Evolutionary conservation across 2,888 invertebrate species (phyloP), one percentile per base, ranked within the genome.

Genomic region (Papilio elwesi): DNA sequence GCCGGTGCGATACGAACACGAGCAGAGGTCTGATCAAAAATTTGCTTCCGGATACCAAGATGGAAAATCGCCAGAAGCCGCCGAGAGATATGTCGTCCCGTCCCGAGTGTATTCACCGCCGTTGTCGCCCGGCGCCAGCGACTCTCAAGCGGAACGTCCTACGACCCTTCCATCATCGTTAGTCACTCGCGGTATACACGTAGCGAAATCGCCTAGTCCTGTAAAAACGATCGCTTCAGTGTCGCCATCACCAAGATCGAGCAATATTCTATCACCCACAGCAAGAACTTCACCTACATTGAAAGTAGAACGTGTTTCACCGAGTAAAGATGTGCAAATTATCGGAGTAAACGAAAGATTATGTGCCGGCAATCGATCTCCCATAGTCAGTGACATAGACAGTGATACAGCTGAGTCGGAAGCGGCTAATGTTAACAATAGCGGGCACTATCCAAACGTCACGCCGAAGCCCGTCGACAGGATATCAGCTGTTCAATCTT

Each of bases 91-190:
- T 82, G 87, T 87, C 73, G 87, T 92, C 71, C 91, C 91, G 36
- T 92, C 92, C 64, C 87, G 94, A 79, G 91, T 92, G 67, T 93
- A 91, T 79, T 94, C 94, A 75, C 94, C 94, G 55, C 94, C 94
- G 10, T 86, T 94, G 73, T 93, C 93, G 13, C 93, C 93, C 7
- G 95, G 95, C 78, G 95, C 95, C 65, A 95, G 95, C 68, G 95
- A 96, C 81, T 93, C 93, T 74, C 86, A 89, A 80, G 78, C 84
- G 75, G 87, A 94, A 83, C 86, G 94, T 79, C 88, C 94, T 74
- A 86, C 86, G 73, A 91, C 89, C 70, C 87, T 93, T 76, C 93
- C 93, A 72, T 83, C 90, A 78, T 83, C 87, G 73, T 85, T 93
- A 85, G 84, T 88, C 75, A 89, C 81, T 83, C 85, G 91, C 82